Conservation (phyloP, 1,140 invertebrate genomes). For the Nomia melanderi region DNA sequence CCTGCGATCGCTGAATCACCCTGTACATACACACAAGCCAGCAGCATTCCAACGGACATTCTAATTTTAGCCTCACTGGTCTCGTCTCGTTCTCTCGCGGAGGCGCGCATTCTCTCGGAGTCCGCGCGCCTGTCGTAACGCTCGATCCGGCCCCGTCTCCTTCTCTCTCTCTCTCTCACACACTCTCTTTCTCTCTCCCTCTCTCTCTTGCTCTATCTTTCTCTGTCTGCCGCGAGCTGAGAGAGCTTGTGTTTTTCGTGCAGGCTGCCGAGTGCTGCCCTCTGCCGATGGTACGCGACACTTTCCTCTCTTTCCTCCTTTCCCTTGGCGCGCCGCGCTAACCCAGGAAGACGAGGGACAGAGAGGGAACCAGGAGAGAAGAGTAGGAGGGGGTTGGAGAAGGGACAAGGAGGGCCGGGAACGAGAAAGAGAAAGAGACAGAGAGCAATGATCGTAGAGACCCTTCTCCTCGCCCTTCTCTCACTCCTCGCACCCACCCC, state of each 20-base stretch:
- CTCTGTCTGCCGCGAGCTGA: slow-evolving; percentile 22
- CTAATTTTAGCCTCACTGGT: slow-evolving; percentile 75
- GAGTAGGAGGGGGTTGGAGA: too few species aligned
- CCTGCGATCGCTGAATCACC: slow-evolving; percentile 59
- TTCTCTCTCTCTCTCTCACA: slow-evolving; percentile 26
- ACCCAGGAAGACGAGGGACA: slow-evolving; percentile 12
- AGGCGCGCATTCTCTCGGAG: slow-evolving; percentile 25
- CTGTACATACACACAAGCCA: slow-evolving; percentile 67
- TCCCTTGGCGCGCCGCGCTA: slow-evolving; percentile 28
- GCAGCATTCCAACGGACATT: slow-evolving; percentile 75
- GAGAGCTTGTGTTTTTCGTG: slow-evolving; percentile 51
- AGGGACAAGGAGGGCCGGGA: slow-evolving; percentile 5
- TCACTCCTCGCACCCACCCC: background rate
- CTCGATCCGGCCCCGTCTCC: slow-evolving; percentile 15
- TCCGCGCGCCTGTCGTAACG: slow-evolving; percentile 27
- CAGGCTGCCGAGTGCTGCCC: slow-evolving; percentile 45
- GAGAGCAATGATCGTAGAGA: slow-evolving; percentile 18
- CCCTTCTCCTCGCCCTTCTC: background rate
- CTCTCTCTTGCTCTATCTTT: too few species aligned
- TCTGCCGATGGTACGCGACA: slow-evolving; percentile 57
- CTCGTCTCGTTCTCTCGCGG: slow-evolving; percentile 60
- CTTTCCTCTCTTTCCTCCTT: slow-evolving; percentile 48
- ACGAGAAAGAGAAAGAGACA: slow-evolving; percentile 14
- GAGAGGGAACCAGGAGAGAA: slow-evolving; percentile 15
- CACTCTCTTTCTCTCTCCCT: slow-evolving; percentile 32